phyloP scores from a whole-genome alignment of 2,797 vertebrate genomes.

The Pseudomugil gertrudae region DNA sequence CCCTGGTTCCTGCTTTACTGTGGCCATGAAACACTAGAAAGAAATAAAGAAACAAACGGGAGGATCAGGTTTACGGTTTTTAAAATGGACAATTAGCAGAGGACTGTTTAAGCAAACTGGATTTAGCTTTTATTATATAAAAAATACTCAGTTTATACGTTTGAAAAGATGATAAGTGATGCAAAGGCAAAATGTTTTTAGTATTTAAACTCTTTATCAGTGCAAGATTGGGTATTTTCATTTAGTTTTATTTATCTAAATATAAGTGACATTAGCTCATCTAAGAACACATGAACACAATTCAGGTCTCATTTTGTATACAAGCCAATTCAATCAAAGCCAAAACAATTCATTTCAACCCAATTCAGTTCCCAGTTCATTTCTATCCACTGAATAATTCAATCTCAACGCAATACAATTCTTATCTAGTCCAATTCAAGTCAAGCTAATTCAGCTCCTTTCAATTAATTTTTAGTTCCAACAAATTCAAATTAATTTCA shows the following conservation, averaged over 20 bases:
- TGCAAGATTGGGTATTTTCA: too few species aligned
- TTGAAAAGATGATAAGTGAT: neutral
- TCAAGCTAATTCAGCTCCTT: neutral
- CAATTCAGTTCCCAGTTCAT: neutral
- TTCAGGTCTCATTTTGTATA: neutral
- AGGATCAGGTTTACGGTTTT: conserved; percentile 8
- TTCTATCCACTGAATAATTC: neutral
- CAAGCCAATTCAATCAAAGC: neutral
- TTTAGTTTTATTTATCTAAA: neutral
- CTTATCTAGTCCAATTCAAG: neutral
- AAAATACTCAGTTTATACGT: neutral
- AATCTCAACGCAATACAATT: neutral
- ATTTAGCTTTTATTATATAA: neutral
- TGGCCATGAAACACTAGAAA: conserved; percentile 92
- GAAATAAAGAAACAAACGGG: neutral
- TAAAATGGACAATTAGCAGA: neutral
- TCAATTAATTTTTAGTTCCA: neutral
- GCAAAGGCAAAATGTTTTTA: too few species aligned
- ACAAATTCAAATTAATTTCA: neutral
- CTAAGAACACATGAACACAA: neutral
- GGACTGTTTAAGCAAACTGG: neutral
- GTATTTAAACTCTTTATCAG: too few species aligned
- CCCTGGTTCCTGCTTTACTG: conserved; percentile 87
- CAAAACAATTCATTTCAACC: neutral
- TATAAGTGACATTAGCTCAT: neutral